Percentiles rank a stretch among this genome's conserved stretches.
phyloP scores from a whole-genome alignment of 2,888 invertebrate genomes.

The Tenthredo livida region DNA sequence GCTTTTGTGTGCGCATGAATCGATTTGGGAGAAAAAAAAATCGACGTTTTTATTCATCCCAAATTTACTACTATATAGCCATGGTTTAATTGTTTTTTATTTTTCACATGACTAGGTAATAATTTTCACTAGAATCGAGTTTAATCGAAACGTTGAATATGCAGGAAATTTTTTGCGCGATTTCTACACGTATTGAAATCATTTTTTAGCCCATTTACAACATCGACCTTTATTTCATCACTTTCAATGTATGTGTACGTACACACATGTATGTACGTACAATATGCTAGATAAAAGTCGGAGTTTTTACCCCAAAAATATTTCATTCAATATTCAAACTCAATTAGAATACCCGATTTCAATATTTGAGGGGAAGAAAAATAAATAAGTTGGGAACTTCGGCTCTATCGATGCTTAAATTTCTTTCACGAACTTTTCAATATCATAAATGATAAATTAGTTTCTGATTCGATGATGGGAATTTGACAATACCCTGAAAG shows the following conservation, averaged over 20 bases:
- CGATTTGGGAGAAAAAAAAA: background rate
- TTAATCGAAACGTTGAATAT: background rate
- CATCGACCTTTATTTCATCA: background rate
- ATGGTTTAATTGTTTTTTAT: background rate
- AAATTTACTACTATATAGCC: background rate
- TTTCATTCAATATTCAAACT: background rate
- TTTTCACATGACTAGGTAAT: background rate
- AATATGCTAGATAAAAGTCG: background rate
- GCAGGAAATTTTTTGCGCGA: background rate
- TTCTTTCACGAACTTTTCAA: background rate
- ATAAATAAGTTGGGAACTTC: background rate
- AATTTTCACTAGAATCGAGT: background rate
- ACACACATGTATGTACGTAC: background rate
- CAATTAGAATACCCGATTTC: background rate
- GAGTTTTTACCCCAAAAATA: background rate
- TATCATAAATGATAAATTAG: conserved; percentile 3
- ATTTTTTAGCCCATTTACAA: background rate
- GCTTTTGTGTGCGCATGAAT: background rate
- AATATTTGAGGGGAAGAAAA: background rate
- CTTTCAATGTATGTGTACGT: background rate
- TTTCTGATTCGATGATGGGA: background rate
- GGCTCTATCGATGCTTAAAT: background rate
- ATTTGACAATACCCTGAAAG: background rate
- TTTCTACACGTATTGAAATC: background rate
- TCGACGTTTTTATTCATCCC: background rate